Base-by-base conservation (phyloP, 2,797 vertebrate genomes). In the Coreius guichenoti region DNA sequence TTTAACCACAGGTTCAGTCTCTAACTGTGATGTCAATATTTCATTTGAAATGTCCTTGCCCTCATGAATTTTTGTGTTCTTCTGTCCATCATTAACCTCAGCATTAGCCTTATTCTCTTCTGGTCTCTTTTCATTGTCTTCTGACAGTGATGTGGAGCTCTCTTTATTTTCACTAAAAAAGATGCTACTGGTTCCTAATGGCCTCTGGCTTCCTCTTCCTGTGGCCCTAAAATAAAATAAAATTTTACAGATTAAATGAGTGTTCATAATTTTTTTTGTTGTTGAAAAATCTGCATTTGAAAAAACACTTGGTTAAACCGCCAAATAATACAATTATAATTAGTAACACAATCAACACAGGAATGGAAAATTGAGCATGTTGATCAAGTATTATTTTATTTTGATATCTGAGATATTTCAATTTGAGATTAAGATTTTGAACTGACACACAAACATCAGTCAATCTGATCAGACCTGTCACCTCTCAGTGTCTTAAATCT, bases 81-180 rank as follows among this genome's bases (percentile, higher is more conserved):
- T 74, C 47, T 80, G 43, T 17, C 36, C 45, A 72, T 39, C 88
- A 31, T 86, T 91, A 2, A 47, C 21, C 51, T 86, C 26, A 14
- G 43, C 21, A 43, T 82, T 84, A 4, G 33, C 19, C 33, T 63
- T 43, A 47, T 47, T 45, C 11, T 26, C 31, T 56, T 72, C n/a
- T 61, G 36, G 36, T 72, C 31, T 83, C 54, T 54, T 84, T 70
- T 29, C 23, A 56, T 65, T 58, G 17, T 73, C 80, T 70, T 65
- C 79, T 23, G 68, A 33, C 14, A 33, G 21, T 6, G 87, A 58
- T 65, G 21, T 29, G 5, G n/a, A 36, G n/a, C 9, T 68, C 8
- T 87, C 82, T 80, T 19, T 63, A 81, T 84, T 85, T 73, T 83
- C 81, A 87, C 29, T 76, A 14, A 16, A 51, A 13, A 45, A 31